These are phyloP conservation scores for Ethmia dodecea DNA, from an alignment of 2,888 invertebrate species.

Conservation along the genomic window DNA sequence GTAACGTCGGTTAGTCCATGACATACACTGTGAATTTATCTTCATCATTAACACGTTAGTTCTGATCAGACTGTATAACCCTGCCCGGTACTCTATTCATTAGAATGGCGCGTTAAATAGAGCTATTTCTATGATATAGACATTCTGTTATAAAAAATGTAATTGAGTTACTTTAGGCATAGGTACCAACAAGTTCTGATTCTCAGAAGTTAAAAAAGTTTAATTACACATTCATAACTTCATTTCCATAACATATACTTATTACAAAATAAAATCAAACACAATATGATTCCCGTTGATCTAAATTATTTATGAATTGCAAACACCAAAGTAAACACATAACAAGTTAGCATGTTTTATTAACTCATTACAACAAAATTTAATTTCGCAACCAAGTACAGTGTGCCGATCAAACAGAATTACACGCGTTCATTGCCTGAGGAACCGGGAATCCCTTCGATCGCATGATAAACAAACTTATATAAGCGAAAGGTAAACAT, in stretches of 20 bases:
- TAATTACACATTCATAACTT: no score
- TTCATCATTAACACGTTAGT: constrained; percentile 62
- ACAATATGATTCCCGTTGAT: no score
- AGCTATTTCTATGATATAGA: constrained; percentile 16
- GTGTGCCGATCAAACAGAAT: constrained; percentile 53
- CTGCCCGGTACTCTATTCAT: constrained; percentile 29
- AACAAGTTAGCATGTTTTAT: no score
- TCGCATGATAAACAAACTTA: constrained; percentile 66
- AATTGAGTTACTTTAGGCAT: no score
- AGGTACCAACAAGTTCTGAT: no score
- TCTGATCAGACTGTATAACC: constrained; percentile 34
- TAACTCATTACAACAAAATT: constrained; percentile 48
- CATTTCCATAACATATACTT: no score
- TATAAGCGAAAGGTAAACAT: constrained; percentile 60
- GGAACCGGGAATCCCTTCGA: constrained; percentile 50
- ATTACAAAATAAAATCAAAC: no score
- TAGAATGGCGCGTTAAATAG: constrained; percentile 36
- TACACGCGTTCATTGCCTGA: constrained; percentile 52
- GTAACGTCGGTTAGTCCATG: constrained; percentile 54
- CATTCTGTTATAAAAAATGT: no score
- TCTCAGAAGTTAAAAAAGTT: no score
- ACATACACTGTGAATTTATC: constrained; percentile 64
- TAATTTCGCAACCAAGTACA: constrained; percentile 48
- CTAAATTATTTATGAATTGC: no score
- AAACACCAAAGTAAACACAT: no score